phyloP scores from a whole-genome alignment of 2,888 invertebrate species.

The Limnephilus marmoratus region DNA sequence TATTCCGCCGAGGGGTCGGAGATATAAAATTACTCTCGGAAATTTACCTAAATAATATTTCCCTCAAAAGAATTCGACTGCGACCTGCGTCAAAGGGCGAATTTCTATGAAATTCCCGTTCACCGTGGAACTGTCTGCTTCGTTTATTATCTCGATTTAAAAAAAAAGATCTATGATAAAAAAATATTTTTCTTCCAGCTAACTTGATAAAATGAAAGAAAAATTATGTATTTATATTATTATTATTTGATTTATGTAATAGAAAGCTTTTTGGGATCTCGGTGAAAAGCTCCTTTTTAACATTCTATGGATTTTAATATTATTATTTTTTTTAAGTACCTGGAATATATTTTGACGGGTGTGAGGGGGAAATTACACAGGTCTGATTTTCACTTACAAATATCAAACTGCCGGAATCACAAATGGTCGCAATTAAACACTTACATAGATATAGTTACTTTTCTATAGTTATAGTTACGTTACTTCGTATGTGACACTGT shows the following conservation, averaged over 20 bases:
- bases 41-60: constrained; percentile 48
- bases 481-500: no score
- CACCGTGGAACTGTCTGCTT: background rate
- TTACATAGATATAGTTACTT: no score
- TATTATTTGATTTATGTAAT: background rate
- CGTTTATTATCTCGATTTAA: background rate
- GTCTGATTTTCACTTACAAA: no score
- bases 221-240: background rate
- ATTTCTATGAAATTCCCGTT: constrained; percentile 6
- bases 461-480: no score
- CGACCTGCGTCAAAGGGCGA: background rate
- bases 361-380: no score
- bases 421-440: no score
- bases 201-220: background rate
- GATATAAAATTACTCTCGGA: constrained; percentile 43
- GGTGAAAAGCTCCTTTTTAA: background rate
- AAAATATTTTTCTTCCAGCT: background rate
- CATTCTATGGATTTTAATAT: background rate
- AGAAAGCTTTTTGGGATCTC: background rate
- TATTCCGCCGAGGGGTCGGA: constrained; percentile 40
- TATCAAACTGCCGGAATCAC: no score
- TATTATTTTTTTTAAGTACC: background rate
- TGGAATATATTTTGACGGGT: no score
- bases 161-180: background rate
- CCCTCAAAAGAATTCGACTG: constrained; percentile 20